These are phyloP conservation scores for Caenorhabditis tropicalis DNA, from an alignment of 1,140 invertebrate species.

Conservation along the genomic window DNA sequence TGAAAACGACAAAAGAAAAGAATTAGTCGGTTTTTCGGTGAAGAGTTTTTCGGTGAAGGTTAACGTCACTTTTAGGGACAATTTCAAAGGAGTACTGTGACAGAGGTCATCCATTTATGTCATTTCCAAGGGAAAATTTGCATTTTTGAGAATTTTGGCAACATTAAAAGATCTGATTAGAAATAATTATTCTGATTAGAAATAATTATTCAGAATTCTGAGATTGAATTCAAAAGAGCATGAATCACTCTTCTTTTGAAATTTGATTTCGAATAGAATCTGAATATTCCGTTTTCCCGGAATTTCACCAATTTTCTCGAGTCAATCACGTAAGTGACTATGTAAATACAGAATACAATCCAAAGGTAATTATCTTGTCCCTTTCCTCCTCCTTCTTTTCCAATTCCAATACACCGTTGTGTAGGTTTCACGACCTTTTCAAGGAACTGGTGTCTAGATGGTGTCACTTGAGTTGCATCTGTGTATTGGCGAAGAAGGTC, in stretches of 20 bases:
- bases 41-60: background rate
- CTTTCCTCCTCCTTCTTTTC: background rate
- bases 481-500: constrained; percentile 37
- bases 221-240: too few species aligned
- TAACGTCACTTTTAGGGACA: background rate
- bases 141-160: too few species aligned
- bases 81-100: too few species aligned
- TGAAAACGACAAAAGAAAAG: constrained; percentile 26
- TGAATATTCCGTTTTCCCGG: background rate
- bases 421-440: constrained; percentile 45
- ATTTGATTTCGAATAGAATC: too few species aligned
- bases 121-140: too few species aligned
- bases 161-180: too few species aligned
- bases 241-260: too few species aligned
- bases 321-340: background rate
- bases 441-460: background rate
- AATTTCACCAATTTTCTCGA: background rate
- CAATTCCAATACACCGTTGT: background rate
- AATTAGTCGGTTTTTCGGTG: background rate
- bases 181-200: too few species aligned
- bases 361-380: constrained; percentile 39
- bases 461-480: constrained; percentile 37
- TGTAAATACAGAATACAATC: background rate
- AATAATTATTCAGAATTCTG: too few species aligned
- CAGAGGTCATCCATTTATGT: too few species aligned